Evolutionary conservation across 2,888 invertebrate genomes (phyloP), one percentile per base, ranked within the genome.

Genomic region (Pristionchus japonicus): DNA sequence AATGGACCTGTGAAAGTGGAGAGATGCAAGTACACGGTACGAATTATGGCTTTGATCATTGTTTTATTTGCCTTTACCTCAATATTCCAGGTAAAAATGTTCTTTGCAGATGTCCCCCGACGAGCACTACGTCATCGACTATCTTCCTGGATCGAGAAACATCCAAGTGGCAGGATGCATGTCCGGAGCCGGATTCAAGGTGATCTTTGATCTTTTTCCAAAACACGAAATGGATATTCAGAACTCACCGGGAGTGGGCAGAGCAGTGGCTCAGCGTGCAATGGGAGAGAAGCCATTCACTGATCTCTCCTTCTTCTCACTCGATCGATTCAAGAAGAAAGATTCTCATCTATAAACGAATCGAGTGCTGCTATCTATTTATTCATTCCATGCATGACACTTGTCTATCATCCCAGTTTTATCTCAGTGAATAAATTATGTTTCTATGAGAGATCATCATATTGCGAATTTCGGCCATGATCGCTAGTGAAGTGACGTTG

Each of bases 181-280:
- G 85, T 85, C 85, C n/a, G 85, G 85, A 23, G 34, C 85, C n/a
- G 85, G 85, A 85, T 85, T 85, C 85, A 85, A 85, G 85, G 85
- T 85, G 13, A 43, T 43, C 43, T 9, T 43, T 43, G 1, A 37
- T 15, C 4, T 13, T 3, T 1, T 6, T 15, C 13, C 34, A 34
- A 31, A 31, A 37, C 70, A 34, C 34, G 23, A n/a, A 70, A 70
- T 20, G 37, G 3, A n/a, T 0, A 15, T 85, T 34, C 43, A 85
- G 85, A 85, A 85, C 34, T 52, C 49, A 2, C 85, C 85, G 6
- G 47, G 49, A 7, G 31, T 85, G 6, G 85, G 85, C 3, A 20
- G 57, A 27, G 85, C 85, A 27, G 52, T 85, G 9, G 64, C 85
- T 15, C 85, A 85, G 43, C n/a, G 49, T 15, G 40, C 43, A 11